Percentiles rank a stretch among this genome's conserved stretches.
Conservation (phyloP, 2,113 vertebrate genomes). For the Stegastes partitus region DNA sequence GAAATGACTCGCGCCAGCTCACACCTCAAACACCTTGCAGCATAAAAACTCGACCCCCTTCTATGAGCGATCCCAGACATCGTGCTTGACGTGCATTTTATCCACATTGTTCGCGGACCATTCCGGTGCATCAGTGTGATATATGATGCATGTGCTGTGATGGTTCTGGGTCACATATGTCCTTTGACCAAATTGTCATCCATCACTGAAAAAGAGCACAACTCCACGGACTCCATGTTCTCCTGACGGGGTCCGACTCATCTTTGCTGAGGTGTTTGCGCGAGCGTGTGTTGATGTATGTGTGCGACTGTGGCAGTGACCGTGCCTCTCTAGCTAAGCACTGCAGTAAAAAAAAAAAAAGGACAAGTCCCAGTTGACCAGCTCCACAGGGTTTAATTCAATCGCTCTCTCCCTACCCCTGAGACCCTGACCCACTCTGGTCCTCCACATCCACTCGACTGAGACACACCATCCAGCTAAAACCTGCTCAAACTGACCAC, state of each 20-base stretch:
- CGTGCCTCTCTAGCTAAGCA: constrained; percentile 54
- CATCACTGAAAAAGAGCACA: constrained; percentile 35
- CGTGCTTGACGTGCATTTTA: constrained; percentile 16
- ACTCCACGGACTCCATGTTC: not conserved
- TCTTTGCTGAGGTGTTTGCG: constrained; percentile 19
- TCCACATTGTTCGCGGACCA: constrained; percentile 37
- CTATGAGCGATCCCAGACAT: constrained; percentile 11
- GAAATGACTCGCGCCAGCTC: constrained; percentile 19
- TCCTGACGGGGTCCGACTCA: constrained; percentile 9
- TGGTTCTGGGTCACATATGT: constrained; percentile 66
- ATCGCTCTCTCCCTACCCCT: constrained; percentile 23
- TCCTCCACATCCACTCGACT: constrained; percentile 16
- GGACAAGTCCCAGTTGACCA: constrained; percentile 72
- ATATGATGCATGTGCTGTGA: constrained; percentile 43
- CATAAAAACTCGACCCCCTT: not conserved
- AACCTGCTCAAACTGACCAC: constrained; percentile 12
- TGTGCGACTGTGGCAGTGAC: constrained; percentile 53
- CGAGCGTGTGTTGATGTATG: constrained; percentile 7
- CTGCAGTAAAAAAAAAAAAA: constrained; percentile 80
- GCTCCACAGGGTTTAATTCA: constrained; percentile 49
- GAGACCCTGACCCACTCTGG: constrained; percentile 36
- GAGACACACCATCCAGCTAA: constrained; percentile 4
- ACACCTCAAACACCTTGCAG: constrained; percentile 33
- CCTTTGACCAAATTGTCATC: constrained; percentile 30
- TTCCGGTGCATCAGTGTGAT: constrained; percentile 28